A percentile compares a stretch with the other conserved stretches of the same genome.
phyloP scores from a whole-genome alignment of 1,140 invertebrate genomes.

The Drosophila pseudoananassae region DNA sequence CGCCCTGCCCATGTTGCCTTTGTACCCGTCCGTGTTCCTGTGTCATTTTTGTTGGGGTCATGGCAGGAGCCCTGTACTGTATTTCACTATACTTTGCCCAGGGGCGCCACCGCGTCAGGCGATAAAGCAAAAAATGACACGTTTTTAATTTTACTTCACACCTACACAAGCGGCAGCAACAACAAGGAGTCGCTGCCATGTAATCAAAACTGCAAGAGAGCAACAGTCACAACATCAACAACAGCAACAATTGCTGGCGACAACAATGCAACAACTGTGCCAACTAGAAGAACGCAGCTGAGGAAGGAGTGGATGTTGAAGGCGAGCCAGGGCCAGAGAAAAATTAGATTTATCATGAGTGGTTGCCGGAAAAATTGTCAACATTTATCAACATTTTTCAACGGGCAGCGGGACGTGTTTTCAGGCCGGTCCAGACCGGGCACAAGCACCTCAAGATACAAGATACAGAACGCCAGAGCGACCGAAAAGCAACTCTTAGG shows the following conservation, averaged over 20 bases:
- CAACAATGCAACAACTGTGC: conserved; percentile 57
- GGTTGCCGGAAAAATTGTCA: conserved; percentile 83
- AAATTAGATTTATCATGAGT: conserved; percentile 83
- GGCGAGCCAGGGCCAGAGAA: conserved; percentile 60
- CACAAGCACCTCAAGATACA: conserved; percentile 36
- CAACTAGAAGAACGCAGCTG: conserved; percentile 34
- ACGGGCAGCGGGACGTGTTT: conserved; percentile 68
- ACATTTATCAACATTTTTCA: conserved; percentile 84
- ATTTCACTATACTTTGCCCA: conserved; percentile 23
- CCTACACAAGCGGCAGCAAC: conserved; percentile 63
- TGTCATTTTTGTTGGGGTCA: conserved; percentile 39
- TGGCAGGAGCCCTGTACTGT: conserved; percentile 15
- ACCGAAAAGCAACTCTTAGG: conserved; percentile 45
- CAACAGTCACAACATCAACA: conserved; percentile 41
- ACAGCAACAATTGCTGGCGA: conserved; percentile 46
- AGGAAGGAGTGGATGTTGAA: conserved; percentile 15
- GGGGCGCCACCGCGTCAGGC: conserved; percentile 62
- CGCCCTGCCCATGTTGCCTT: conserved; percentile 12
- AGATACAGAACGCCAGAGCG: conserved; percentile 16
- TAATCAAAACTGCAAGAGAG: conserved; percentile 53
- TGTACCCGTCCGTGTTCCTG: conserved; percentile 21
- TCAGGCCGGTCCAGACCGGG: conserved; percentile 43
- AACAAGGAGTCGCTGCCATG: conserved; percentile 35
- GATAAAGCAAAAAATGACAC: conserved; percentile 82
- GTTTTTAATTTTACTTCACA: conserved; percentile 83